phyloP scores from a whole-genome alignment of 2,888 invertebrate species.

The Andrena fulva region DNA sequence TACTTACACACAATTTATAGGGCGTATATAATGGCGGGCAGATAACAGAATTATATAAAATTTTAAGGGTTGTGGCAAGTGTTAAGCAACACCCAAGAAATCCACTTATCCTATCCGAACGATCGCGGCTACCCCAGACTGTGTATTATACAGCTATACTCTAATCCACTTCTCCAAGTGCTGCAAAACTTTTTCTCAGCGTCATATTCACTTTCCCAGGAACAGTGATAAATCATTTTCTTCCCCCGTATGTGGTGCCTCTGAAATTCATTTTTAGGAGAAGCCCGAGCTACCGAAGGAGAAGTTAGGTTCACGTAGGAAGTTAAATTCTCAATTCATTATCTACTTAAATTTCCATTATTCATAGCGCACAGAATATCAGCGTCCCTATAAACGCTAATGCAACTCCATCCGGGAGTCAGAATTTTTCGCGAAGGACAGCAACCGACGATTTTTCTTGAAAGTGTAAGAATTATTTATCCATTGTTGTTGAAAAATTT shows the following conservation, averaged over 20 bases:
- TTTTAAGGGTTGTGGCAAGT: constrained; percentile 7
- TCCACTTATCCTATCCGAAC: constrained; percentile 17
- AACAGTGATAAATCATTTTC: constrained; percentile 24
- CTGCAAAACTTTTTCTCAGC: constrained; percentile 27
- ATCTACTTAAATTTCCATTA: not conserved
- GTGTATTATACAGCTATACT: constrained; percentile 9
- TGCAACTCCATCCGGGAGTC: not conserved
- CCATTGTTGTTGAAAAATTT: too few species aligned
- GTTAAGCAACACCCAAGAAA: not conserved
- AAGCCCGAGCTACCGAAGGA: not conserved
- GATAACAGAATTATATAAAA: constrained; percentile 1
- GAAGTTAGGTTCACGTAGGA: not conserved
- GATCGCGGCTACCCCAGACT: not conserved
- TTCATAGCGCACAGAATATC: not conserved
- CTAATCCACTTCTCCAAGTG: constrained; percentile 41
- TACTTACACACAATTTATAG: not conserved
- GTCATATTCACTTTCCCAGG: constrained; percentile 26
- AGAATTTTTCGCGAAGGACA: too few species aligned
- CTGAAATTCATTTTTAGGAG: not conserved
- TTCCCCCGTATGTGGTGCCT: not conserved
- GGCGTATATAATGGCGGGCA: not conserved
- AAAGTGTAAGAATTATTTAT: too few species aligned
- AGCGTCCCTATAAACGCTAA: not conserved
- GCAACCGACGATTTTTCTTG: too few species aligned
- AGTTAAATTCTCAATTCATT: not conserved